A percentile compares a stretch with the other conserved stretches of the same genome.
phyloP scores from a whole-genome alignment of 2,113 vertebrate species.

The Telmatochromis sp. region DNA sequence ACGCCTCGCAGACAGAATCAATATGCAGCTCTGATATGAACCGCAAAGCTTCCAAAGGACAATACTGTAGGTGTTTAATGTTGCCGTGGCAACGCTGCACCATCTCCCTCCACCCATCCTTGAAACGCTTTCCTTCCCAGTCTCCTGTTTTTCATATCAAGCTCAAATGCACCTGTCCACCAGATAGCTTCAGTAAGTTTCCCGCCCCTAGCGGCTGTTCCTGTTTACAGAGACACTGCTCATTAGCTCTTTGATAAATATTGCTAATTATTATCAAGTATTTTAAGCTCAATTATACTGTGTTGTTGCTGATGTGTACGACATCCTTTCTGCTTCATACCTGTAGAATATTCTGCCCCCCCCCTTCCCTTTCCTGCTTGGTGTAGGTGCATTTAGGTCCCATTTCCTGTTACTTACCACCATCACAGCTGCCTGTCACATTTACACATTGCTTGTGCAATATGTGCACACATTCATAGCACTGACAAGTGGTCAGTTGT shows the following conservation, averaged over 20 bases:
- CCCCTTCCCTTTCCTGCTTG: background rate
- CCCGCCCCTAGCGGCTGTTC: background rate
- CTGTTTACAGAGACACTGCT: background rate
- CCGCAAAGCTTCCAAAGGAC: background rate
- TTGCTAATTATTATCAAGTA: background rate
- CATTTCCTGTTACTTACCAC: background rate
- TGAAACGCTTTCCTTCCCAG: background rate
- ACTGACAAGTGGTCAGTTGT: background rate
- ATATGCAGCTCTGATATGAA: constrained; percentile 11
- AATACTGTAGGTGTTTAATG: constrained; percentile 4
- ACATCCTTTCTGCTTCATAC: background rate
- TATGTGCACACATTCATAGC: background rate
- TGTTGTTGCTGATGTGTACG: background rate
- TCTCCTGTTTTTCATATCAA: background rate
- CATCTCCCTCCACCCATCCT: background rate
- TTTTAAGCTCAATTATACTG: background rate
- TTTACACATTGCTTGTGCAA: background rate
- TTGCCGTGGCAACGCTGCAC: constrained; percentile 18
- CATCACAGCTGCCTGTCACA: background rate
- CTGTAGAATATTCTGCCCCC: background rate
- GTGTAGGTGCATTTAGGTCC: background rate
- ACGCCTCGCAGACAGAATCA: constrained; percentile 5
- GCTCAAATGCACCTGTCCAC: background rate
- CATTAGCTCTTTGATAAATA: background rate
- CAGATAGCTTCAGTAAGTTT: background rate